Percentiles rank a stretch among this genome's conserved stretches.
Evolutionary conservation across 2,797 vertebrate genomes (phyloP).

Genomic region (Pelodytes ibericus): DNA sequence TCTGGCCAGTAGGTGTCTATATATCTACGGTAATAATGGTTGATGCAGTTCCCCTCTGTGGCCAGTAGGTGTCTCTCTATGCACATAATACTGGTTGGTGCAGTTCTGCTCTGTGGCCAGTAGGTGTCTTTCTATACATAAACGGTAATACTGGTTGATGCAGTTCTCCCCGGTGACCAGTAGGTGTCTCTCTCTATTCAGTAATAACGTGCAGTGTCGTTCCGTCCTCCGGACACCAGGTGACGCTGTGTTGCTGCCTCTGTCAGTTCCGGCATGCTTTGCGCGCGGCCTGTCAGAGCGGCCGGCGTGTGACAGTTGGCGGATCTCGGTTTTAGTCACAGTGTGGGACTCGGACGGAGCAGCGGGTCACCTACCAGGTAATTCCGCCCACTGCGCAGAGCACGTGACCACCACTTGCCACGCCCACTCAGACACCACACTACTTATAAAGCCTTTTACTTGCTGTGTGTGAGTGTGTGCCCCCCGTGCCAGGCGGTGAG

Average conservation of each 20-base stretch:
- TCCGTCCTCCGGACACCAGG: background rate
- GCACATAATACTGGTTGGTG: background rate
- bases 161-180: background rate
- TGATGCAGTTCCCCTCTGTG: background rate
- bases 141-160: background rate
- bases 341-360: background rate
- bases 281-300: background rate
- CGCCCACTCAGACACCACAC: background rate
- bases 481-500: too few species aligned
- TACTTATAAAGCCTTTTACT: too few species aligned
- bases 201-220: too few species aligned
- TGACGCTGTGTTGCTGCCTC: background rate
- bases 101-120: background rate
- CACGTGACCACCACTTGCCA: background rate
- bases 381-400: background rate
- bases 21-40: background rate
- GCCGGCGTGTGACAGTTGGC: conserved; percentile 30
- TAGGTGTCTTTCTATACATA: too few species aligned
- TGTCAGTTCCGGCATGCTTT: background rate
- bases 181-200: too few species aligned
- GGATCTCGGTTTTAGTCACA: conserved; percentile 20
- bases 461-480: too few species aligned
- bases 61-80: background rate
- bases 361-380: background rate
- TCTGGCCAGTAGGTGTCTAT: background rate